Evolutionary conservation across 2,888 invertebrate genomes (phyloP), one percentile per base, ranked within the genome.

Genomic region (Rhagium mordax): DNA sequence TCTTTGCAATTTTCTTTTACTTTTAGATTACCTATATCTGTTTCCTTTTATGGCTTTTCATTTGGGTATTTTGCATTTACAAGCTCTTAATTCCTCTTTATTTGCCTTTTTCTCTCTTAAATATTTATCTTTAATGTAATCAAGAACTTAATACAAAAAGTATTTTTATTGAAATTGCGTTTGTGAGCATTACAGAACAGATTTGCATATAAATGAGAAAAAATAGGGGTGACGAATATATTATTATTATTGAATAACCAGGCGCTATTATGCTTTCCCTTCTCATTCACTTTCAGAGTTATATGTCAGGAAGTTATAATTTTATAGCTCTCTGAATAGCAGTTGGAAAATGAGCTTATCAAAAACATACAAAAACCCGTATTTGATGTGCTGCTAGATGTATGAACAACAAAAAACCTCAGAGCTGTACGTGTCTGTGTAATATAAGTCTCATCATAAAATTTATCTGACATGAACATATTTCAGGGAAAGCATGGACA

Each of bases 291-390:
- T 59, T 41, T 21, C n/a, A 2, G 21, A 21, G 41, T 21, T 41
- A 20, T 47, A 47, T 61, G 21, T 47, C 61, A 41, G 27, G 29
- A 4, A 41, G 16, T 13, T 59, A 59, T 33, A 33, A 59, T 59
- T 59, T 59, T 59, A 59, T 18, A 16, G 59, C 33, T 33, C 24
- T 27, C 10, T 59, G 29, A 59, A 33, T 18, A 59, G 59, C 59
- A 59, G 33, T 18, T 59, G 27, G 18, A 59, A 29, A 59, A 59
- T 33, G 20, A 29, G 33, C 59, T 59, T 57, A 57, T 57, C 24
- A 57, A 18, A 51, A 41, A 41, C 41, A 41, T n/a, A 41, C 41
- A 41, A 41, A 33, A 41, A 41, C 13, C 4, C 2, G 13, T 41
- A 41, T 41, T 41, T 13, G n/a, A 41, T 41, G 41, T 41, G n/a